phyloP scores from a whole-genome alignment of 2,113 vertebrate genomes.

The Myrmophylax atrothorax region DNA sequence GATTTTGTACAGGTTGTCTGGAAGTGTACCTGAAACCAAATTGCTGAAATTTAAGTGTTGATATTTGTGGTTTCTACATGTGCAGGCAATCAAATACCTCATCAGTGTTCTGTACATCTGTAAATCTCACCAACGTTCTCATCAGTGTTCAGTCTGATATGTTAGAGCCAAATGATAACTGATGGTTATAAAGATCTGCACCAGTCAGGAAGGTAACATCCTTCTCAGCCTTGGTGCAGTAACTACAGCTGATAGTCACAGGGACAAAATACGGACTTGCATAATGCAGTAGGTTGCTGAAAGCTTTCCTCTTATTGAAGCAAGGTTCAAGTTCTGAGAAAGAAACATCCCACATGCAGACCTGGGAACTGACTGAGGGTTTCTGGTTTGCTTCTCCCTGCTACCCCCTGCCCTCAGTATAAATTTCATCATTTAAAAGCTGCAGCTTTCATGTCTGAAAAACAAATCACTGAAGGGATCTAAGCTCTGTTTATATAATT shows the following conservation, averaged over 20 bases:
- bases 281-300: background rate
- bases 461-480: background rate
- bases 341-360: background rate
- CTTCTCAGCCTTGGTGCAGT: background rate
- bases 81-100: background rate
- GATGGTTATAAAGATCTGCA: background rate
- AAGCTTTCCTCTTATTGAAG: background rate
- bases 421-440: background rate
- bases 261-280: background rate
- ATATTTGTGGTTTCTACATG: background rate
- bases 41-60: background rate
- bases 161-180: background rate
- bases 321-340: background rate
- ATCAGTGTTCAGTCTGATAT: background rate
- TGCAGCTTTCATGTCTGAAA: background rate
- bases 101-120: background rate
- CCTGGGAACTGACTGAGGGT: background rate
- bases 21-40: background rate
- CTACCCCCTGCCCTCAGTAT: background rate
- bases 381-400: background rate
- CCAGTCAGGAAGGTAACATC: background rate
- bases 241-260: background rate
- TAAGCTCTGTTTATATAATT: background rate
- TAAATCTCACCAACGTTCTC: background rate
- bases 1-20: background rate